A percentile compares a stretch with the other conserved stretches of the same genome.
These are phyloP conservation scores for Crossaster papposus DNA, from an alignment of 53 echinoderm and acorn worm species.

Conservation along the genomic window DNA sequence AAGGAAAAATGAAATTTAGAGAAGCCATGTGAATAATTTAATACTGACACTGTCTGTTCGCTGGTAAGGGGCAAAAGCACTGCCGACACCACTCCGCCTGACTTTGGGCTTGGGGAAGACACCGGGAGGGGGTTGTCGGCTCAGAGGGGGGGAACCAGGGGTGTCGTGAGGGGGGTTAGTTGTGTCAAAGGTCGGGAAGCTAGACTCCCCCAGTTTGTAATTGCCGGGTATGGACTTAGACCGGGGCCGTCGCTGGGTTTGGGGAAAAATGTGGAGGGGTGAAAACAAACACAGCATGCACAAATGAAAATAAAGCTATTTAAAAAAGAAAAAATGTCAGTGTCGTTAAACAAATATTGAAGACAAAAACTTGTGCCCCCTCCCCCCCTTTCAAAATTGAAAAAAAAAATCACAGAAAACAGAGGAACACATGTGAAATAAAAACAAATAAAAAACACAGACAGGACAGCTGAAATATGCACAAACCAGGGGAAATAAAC, in stretches of 20 bases:
- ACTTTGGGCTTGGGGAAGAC: conserved; percentile 79
- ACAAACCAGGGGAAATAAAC: too few species aligned
- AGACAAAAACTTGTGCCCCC: neutral
- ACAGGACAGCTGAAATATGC: too few species aligned
- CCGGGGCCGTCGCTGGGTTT: conserved; percentile 40
- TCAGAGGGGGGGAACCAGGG: conserved; percentile 19
- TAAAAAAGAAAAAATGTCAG: neutral
- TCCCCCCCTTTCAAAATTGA: too few species aligned
- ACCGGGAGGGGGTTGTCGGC: conserved; percentile 65
- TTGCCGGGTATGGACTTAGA: conserved; percentile 56
- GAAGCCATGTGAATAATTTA: conserved; percentile 13
- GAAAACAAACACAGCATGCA: conserved; percentile 24
- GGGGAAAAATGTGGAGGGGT: conserved; percentile 5
- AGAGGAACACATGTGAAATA: too few species aligned
- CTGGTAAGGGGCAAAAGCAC: conserved; percentile 76
- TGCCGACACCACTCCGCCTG: conserved; percentile 63
- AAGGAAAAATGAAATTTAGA: neutral
- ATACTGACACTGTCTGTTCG: conserved; percentile 77
- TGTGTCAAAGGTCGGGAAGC: conserved; percentile 1
- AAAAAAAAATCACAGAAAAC: too few species aligned
- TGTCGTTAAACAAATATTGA: neutral
- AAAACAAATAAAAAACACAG: too few species aligned
- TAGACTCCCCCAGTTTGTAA: conserved; percentile 41
- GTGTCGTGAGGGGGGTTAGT: conserved; percentile 24
- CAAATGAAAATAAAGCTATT: conserved; percentile 9